phyloP scores from a whole-genome alignment of 1,140 invertebrate species.

The Pachypeltis micranthus region DNA sequence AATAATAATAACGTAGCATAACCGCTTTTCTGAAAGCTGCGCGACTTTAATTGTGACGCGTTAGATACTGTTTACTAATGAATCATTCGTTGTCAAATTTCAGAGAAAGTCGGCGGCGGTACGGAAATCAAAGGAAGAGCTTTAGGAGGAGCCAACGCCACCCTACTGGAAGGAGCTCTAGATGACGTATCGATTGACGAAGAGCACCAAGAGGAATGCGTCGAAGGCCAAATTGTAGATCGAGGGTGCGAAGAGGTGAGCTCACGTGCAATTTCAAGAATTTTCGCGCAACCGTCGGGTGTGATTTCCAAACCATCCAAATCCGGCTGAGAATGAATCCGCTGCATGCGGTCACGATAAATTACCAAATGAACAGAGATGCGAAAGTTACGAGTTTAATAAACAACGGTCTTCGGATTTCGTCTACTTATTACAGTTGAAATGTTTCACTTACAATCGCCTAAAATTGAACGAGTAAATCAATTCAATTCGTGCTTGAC shows the following conservation, averaged over 20 bases:
- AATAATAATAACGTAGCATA: too few relatives aligned
- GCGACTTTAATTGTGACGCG: too few relatives aligned
- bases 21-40: too few relatives aligned
- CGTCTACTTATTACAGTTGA: too few relatives aligned
- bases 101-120: not conserved
- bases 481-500: too few relatives aligned
- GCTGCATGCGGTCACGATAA: slow-evolving; percentile 26
- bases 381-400: not conserved
- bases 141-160: slow-evolving; percentile 30
- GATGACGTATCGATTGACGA: slow-evolving; percentile 57
- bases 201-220: slow-evolving; percentile 32
- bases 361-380: slow-evolving; percentile 29
- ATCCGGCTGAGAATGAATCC: not conserved
- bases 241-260: slow-evolving; percentile 18
- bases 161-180: slow-evolving; percentile 34
- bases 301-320: not conserved
- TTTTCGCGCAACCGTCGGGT: not conserved
- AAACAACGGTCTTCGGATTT: not conserved
- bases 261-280: not conserved
- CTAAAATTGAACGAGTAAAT: too few relatives aligned
- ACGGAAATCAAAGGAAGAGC: slow-evolving; percentile 19
- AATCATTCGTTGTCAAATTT: too few relatives aligned
- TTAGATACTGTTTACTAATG: too few relatives aligned
- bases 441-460: too few relatives aligned
- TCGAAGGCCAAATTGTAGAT: slow-evolving; percentile 13